Evolutionary conservation across 2,113 vertebrate genomes (phyloP).

Genomic region (Cyprinus carpio): DNA sequence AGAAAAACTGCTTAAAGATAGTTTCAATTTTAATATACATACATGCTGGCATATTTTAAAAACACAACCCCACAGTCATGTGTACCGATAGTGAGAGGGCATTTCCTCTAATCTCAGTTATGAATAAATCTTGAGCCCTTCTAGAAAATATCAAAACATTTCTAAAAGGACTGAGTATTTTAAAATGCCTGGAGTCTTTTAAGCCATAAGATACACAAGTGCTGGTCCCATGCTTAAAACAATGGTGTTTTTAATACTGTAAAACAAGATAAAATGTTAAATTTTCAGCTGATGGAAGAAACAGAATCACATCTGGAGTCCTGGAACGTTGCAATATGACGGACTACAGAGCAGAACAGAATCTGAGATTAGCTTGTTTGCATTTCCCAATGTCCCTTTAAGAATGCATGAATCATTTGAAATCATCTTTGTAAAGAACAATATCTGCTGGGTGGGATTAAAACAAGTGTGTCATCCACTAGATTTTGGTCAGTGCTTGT

Average conservation of each 20-base stretch:
- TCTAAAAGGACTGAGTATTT: slow-evolving; percentile 48
- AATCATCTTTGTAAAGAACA: slow-evolving; percentile 13
- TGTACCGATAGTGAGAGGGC: slow-evolving; percentile 52
- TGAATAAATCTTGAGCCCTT: slow-evolving; percentile 29
- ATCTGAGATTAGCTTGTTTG: background rate
- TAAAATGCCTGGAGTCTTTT: slow-evolving; percentile 55
- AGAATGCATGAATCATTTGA: slow-evolving; percentile 34
- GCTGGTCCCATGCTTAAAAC: slow-evolving; percentile 71
- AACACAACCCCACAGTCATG: slow-evolving; percentile 62
- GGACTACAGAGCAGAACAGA: slow-evolving; percentile 25
- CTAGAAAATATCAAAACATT: slow-evolving; percentile 49
- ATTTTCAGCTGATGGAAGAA: slow-evolving; percentile 50
- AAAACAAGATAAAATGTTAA: slow-evolving; percentile 65
- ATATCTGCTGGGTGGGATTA: slow-evolving; percentile 67
- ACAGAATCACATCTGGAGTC: slow-evolving; percentile 14
- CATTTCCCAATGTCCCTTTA: slow-evolving; percentile 42
- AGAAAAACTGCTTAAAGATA: slow-evolving; percentile 70
- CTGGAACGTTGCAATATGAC: slow-evolving; percentile 20
- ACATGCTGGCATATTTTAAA: slow-evolving; percentile 70
- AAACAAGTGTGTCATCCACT: slow-evolving; percentile 70
- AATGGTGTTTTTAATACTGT: slow-evolving; percentile 59
- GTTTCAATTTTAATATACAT: slow-evolving; percentile 75
- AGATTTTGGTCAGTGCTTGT: slow-evolving; percentile 77
- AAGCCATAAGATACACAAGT: slow-evolving; percentile 59
- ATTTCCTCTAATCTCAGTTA: slow-evolving; percentile 27